Evolutionary conservation across 2,113 vertebrate genomes (phyloP).

Genomic region (Crocuta crocuta): DNA sequence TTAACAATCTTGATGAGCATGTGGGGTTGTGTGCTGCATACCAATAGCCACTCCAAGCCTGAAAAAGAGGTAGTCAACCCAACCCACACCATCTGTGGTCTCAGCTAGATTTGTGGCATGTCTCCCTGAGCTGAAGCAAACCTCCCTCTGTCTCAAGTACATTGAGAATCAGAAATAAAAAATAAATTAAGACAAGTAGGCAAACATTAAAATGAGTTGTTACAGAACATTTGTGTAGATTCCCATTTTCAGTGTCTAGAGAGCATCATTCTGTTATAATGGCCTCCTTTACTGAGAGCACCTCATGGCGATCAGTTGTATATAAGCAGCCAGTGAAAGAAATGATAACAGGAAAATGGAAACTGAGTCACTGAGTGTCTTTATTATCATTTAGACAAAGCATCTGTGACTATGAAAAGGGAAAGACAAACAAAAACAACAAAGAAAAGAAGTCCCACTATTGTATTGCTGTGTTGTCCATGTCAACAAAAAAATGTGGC

Average conservation of each 20-base stretch:
- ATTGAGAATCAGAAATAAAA: slow-evolving; percentile 73
- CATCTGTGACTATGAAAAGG: slow-evolving; percentile 52
- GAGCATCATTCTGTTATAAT: slow-evolving; percentile 79
- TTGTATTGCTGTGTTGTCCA: slow-evolving; percentile 78
- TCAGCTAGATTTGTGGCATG: slow-evolving; percentile 56
- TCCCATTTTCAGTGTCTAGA: slow-evolving; percentile 83
- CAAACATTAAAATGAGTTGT: slow-evolving; percentile 86
- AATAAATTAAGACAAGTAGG: slow-evolving; percentile 85
- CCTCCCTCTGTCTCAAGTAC: slow-evolving; percentile 71
- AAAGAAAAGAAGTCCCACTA: slow-evolving; percentile 49
- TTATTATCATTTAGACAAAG: slow-evolving; percentile 77
- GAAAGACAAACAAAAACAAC: slow-evolving; percentile 49
- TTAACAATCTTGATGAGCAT: slow-evolving; percentile 70
- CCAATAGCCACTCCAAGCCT: slow-evolving; percentile 73
- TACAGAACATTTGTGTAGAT: slow-evolving; percentile 76
- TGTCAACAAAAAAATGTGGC: slow-evolving; percentile 80
- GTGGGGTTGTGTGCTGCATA: slow-evolving; percentile 16
- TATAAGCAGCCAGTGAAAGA: slow-evolving; percentile 73
- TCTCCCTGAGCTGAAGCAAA: slow-evolving; percentile 66
- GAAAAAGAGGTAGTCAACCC: slow-evolving; percentile 78
- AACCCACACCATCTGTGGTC: slow-evolving; percentile 84
- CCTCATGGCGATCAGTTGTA: slow-evolving; percentile 77
- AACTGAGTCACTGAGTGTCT: slow-evolving; percentile 83
- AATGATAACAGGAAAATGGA: slow-evolving; percentile 76
- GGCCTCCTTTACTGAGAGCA: slow-evolving; percentile 66